Percentiles rank a stretch among this genome's conserved stretches.
phyloP scores from a whole-genome alignment of 2,888 invertebrate species.

The Drosophila fulvimacula region DNA sequence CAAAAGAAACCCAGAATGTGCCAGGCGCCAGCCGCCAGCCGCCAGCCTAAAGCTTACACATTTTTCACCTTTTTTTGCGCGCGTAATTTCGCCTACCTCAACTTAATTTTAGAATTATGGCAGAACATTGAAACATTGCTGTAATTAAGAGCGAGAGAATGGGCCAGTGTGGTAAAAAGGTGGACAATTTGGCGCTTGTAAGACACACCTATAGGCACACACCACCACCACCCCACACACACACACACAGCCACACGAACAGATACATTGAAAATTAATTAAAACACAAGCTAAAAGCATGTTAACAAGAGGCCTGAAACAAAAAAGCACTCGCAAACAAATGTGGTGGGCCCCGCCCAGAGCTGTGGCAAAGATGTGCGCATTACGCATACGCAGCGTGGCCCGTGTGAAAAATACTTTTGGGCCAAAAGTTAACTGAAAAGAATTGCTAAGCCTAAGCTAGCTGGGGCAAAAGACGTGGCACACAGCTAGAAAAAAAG shows the following conservation, averaged over 20 bases:
- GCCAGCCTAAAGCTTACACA: too few relatives aligned
- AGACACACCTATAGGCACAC: neutral
- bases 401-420: slow-evolving; percentile 70
- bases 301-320: slow-evolving; percentile 71
- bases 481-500: slow-evolving; percentile 32
- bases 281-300: slow-evolving; percentile 67
- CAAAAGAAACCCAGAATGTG: neutral
- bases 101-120: slow-evolving; percentile 1
- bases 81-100: neutral
- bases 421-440: slow-evolving; percentile 53
- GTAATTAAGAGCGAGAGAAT: neutral
- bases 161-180: slow-evolving; percentile 4
- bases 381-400: slow-evolving; percentile 68
- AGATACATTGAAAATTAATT: slow-evolving; percentile 74
- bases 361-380: slow-evolving; percentile 11
- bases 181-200: slow-evolving; percentile 5
- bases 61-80: neutral
- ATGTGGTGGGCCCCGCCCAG: slow-evolving; percentile 21
- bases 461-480: slow-evolving; percentile 4
- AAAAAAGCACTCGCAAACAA: slow-evolving; percentile 54
- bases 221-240: neutral
- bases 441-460: slow-evolving; percentile 49
- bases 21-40: neutral
- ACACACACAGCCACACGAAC: neutral
- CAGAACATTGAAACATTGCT: neutral